Evolutionary conservation across 2,888 invertebrate genomes (phyloP).

Genomic region (Dioctria rufipes): DNA sequence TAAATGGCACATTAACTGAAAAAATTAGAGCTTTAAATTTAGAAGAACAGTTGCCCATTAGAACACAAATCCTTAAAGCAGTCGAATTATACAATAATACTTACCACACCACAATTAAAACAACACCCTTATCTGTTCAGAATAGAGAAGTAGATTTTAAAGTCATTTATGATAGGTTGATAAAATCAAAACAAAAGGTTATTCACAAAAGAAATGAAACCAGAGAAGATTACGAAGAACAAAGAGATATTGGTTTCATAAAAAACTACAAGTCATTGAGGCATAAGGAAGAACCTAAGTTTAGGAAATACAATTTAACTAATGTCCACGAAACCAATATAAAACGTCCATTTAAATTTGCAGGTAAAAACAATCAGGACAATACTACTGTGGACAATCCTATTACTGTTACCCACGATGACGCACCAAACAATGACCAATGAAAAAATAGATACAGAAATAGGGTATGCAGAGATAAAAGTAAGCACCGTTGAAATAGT

Average conservation of each 20-base stretch:
- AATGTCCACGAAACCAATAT: constrained; percentile 26
- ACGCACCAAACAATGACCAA: no score
- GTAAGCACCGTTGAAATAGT: no score
- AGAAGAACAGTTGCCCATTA: background rate
- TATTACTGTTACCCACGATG: background rate
- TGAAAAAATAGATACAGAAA: no score
- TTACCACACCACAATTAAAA: constrained; percentile 10
- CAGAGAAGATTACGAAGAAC: constrained; percentile 14
- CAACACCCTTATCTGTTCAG: background rate
- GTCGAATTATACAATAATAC: background rate
- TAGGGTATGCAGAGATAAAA: no score
- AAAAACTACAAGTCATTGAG: constrained; percentile 27
- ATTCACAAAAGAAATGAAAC: background rate
- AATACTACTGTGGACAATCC: background rate
- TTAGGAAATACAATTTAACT: constrained; percentile 14
- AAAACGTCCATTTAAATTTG: constrained; percentile 26
- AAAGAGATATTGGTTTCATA: background rate
- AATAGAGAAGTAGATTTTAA: background rate
- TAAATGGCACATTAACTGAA: constrained; percentile 19
- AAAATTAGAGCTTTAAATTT: constrained; percentile 8
- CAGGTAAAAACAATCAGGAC: constrained; percentile 17
- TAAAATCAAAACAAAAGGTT: background rate
- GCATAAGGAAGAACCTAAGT: no score
- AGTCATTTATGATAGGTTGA: background rate
- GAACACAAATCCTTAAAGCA: background rate